Base-by-base conservation (phyloP, 2,888 invertebrate species). In the Perizoma flavofasciatum region DNA sequence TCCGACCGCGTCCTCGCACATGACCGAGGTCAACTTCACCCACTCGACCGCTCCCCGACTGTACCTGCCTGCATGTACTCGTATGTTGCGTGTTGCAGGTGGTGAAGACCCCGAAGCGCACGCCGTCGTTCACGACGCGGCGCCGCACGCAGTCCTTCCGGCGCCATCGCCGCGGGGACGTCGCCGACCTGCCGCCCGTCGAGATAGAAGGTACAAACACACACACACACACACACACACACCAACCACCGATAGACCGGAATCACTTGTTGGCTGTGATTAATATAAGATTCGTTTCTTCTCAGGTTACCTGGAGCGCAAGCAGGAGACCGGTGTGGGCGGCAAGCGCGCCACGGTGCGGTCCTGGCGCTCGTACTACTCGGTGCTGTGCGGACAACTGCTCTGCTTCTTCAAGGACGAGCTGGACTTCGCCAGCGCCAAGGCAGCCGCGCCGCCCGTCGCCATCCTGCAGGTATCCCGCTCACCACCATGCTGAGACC, bases 391-490 rank as follows among this genome's bases (percentile, higher is more conserved):
- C 82, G 99, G 99, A 0, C 99, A 99, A 83, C 92, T 99, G 73
- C 92, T 99, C 54, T 99, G 98, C 91, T 99, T 99, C 95, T 99
- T 99, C 93, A 96, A 98, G 80, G 98, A 98, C 82, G 96, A 97
- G 78, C 95, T 96, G 71, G 98, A 98, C 87, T 98, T 98, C 89
- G 93, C 95, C 63, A 95, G 95, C 69, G 96, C 97, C 75, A 96
- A 97, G 89, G 98, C 98, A 0, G 96, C 97, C 0, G 96, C 97
- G 4, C 96, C 98, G 0, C 97, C 97, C 0, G 95, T 98, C 34
- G 96, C 95, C 68, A 95, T 95, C 41, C 89, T 95, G 44, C 94
- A 95, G 59, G 92, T 81, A 37, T 6, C 37, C 5, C 37, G 4
- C 37, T 4, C 1, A 37, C 37, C 6, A 4, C 7, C 6, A 37